A percentile compares a stretch with the other conserved stretches of the same genome.
phyloP scores from a whole-genome alignment of 2,888 invertebrate species.

The Dryomyza anilis region DNA sequence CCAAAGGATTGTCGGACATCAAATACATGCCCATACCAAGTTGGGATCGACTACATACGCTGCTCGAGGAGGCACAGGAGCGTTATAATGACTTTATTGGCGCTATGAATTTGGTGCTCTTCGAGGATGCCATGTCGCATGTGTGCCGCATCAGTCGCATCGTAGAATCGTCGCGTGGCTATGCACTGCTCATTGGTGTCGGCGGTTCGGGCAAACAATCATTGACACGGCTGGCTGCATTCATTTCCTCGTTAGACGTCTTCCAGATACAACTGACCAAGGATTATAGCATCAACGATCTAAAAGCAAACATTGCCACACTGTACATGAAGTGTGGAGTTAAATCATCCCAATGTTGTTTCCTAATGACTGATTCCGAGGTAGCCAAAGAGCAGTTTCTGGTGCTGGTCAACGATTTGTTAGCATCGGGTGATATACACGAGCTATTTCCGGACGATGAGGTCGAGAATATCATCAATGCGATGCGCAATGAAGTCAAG shows the following conservation, averaged over 20 bases:
- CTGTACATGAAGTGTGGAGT: constrained; percentile 88
- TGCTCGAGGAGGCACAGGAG: constrained; percentile 79
- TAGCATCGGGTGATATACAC: constrained; percentile 92
- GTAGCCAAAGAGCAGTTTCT: constrained; percentile 87
- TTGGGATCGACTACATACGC: constrained; percentile 73
- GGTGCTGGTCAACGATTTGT: constrained; percentile 89
- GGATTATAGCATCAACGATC: constrained; percentile 81
- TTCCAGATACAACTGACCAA: constrained; percentile 92
- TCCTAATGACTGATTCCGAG: constrained; percentile 93
- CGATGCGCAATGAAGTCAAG: constrained; percentile 79
- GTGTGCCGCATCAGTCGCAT: constrained; percentile 92
- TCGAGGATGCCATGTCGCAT: constrained; percentile 94
- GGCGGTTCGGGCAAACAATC: constrained; percentile 96
- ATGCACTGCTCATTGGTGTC: constrained; percentile 90
- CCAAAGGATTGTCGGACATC: constrained; percentile 87
- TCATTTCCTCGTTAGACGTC: constrained; percentile 88
- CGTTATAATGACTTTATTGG: constrained; percentile 89
- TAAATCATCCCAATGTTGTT: constrained; percentile 83
- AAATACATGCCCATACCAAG: constrained; percentile 83
- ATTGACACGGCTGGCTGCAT: constrained; percentile 84
- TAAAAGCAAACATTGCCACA: constrained; percentile 73
- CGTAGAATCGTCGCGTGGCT: constrained; percentile 88
- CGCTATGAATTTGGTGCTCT: constrained; percentile 91
- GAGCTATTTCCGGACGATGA: constrained; percentile 91
- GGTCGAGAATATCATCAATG: constrained; percentile 81